Conservation (phyloP, 2,113 vertebrate species). For the Paramisgurnus dabryanus region DNA sequence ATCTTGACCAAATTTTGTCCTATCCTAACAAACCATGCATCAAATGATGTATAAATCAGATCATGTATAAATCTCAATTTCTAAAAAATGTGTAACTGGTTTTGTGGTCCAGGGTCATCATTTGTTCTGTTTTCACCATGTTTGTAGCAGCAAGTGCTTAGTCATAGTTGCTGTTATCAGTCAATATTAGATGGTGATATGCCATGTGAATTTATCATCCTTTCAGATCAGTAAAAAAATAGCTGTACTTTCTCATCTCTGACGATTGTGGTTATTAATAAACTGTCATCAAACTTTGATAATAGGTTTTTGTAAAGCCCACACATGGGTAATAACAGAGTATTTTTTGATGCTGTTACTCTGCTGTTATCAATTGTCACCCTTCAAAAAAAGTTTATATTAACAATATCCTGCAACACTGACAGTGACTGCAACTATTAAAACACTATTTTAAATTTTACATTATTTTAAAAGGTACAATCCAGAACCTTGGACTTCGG, state of each 20-base stretch:
- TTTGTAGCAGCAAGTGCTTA: background rate
- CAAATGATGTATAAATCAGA: too few species aligned
- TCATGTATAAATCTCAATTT: too few species aligned
- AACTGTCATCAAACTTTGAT: slow-evolving; percentile 37
- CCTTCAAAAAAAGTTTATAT: background rate
- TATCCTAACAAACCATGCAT: too few species aligned
- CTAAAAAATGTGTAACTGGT: too few species aligned
- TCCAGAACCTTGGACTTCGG: too few species aligned
- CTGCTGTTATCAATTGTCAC: background rate
- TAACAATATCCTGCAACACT: slow-evolving; percentile 12
- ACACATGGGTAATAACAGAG: slow-evolving; percentile 39
- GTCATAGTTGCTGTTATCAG: background rate
- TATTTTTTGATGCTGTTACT: slow-evolving; percentile 3
- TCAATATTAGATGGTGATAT: slow-evolving; percentile 11
- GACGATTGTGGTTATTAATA: slow-evolving; percentile 24
- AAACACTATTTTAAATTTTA: background rate
- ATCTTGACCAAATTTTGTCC: too few species aligned
- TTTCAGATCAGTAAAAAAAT: slow-evolving; percentile 32
- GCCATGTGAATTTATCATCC: background rate
- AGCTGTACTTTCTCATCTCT: slow-evolving; percentile 14
- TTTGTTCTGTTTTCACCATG: background rate
- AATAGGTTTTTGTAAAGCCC: slow-evolving; percentile 10
- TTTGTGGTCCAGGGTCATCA: background rate
- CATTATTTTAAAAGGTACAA: too few species aligned
- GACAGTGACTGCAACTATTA: slow-evolving; percentile 1